Conservation (phyloP, 2,113 vertebrate genomes). For the Melanostigma gelatinosum region DNA sequence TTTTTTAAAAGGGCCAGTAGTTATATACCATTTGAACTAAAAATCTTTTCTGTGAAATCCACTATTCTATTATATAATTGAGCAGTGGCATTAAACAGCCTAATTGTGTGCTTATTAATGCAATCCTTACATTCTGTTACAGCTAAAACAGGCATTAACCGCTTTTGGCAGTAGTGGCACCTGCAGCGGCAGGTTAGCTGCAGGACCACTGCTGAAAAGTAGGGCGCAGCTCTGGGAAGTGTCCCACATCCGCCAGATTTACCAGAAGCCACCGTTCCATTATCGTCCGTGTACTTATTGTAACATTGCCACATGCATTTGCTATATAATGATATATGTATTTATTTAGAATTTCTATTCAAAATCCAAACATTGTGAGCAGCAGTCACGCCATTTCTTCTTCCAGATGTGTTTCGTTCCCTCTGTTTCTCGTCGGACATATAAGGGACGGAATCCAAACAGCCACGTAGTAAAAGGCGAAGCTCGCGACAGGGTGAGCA, state of each 20-base stretch:
- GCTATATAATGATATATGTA: fast-evolving
- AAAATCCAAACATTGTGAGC: background rate
- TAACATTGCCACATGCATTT: background rate
- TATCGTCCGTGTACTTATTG: background rate
- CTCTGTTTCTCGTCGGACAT: constrained; percentile 75
- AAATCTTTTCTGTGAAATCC: constrained; percentile 15
- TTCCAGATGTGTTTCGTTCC: background rate
- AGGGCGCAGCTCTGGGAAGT: constrained; percentile 31
- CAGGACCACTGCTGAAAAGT: constrained; percentile 15
- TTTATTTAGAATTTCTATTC: background rate
- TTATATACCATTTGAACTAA: background rate
- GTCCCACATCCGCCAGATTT: background rate
- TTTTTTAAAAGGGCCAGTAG: too few relatives aligned
- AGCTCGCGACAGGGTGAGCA: constrained; percentile 68
- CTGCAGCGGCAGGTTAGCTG: background rate
- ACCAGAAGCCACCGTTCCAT: background rate
- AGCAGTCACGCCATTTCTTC: background rate
- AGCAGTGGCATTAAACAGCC: background rate
- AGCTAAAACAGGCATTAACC: background rate
- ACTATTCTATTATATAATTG: constrained; percentile 14
- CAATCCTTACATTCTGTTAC: background rate
- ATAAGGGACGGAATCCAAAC: constrained; percentile 68
- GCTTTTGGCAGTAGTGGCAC: background rate
- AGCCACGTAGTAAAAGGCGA: constrained; percentile 82
- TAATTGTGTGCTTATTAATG: constrained; percentile 12